phyloP scores from a whole-genome alignment of 2,113 vertebrate genomes.

The Acinonyx jubatus region DNA sequence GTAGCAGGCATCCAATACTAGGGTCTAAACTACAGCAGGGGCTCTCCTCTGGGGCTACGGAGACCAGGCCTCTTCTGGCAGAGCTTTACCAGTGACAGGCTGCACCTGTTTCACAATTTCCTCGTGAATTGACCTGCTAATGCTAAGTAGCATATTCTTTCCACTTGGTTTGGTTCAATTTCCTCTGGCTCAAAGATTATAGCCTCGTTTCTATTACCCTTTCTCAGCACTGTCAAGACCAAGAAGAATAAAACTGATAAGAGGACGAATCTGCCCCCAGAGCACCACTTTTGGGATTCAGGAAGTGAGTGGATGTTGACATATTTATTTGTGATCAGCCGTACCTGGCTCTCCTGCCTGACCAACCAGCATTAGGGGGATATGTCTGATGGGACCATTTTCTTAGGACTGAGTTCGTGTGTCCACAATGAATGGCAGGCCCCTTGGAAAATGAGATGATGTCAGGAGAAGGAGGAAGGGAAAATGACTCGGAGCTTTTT shows the following conservation, averaged over 20 bases:
- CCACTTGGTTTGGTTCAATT: constrained; percentile 54
- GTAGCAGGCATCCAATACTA: neutral
- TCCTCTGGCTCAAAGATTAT: constrained; percentile 42
- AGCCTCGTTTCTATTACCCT: neutral
- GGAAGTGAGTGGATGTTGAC: neutral
- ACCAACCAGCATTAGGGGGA: neutral
- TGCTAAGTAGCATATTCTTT: constrained; percentile 25
- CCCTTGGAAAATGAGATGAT: neutral
- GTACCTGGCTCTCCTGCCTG: neutral
- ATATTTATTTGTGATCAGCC: neutral
- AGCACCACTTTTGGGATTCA: neutral
- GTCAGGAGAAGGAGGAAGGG: neutral
- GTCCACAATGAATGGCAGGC: neutral
- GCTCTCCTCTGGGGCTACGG: neutral
- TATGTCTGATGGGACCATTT: neutral
- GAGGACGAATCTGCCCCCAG: neutral
- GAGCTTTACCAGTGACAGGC: neutral
- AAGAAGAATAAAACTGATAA: neutral
- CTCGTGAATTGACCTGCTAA: neutral
- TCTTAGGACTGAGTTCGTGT: neutral
- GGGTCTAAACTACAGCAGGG: neutral
- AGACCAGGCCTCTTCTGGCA: neutral
- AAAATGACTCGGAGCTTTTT: neutral
- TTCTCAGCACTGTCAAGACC: neutral
- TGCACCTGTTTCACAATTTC: neutral